Conservation (phyloP, 2,888 invertebrate species). For the Chrysotoxum bicinctum region DNA sequence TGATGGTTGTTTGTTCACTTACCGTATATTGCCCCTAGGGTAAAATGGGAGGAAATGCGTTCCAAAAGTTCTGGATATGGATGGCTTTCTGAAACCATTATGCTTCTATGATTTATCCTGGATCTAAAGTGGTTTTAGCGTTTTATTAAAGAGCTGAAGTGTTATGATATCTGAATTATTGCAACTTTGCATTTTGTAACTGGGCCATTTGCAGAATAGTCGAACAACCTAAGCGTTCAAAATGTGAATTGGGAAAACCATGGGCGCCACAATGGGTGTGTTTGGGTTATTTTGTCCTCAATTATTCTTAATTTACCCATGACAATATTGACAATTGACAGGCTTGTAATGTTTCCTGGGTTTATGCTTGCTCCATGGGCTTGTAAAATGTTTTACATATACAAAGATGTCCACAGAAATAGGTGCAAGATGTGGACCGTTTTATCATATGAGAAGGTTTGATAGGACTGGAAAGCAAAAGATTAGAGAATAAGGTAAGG, state of each 20-base stretch:
- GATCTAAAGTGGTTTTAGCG: slow-evolving; percentile 65
- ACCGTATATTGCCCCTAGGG: slow-evolving; percentile 33
- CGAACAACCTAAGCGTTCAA: not conserved
- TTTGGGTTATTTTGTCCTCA: not conserved
- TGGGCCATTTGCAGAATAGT: not conserved
- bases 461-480: too few relatives aligned
- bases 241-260: not conserved
- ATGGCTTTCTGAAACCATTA: slow-evolving; percentile 40
- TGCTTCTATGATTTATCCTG: slow-evolving; percentile 56
- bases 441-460: too few relatives aligned
- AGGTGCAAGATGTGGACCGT: fast-evolving
- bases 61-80: slow-evolving; percentile 8
- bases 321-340: not conserved
- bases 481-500: too few relatives aligned
- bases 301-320: not conserved
- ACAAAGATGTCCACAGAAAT: too few relatives aligned
- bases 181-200: slow-evolving; percentile 9
- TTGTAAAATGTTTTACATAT: too few relatives aligned
- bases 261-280: not conserved
- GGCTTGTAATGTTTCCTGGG: too few relatives aligned
- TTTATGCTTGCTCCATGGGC: too few relatives aligned
- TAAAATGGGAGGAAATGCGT: slow-evolving; percentile 45
- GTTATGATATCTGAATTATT: slow-evolving; percentile 67
- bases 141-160: slow-evolving; percentile 71
- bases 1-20: slow-evolving; percentile 8